phyloP scores from a whole-genome alignment of 2,888 invertebrate species.

The Amaurobius ferox region DNA sequence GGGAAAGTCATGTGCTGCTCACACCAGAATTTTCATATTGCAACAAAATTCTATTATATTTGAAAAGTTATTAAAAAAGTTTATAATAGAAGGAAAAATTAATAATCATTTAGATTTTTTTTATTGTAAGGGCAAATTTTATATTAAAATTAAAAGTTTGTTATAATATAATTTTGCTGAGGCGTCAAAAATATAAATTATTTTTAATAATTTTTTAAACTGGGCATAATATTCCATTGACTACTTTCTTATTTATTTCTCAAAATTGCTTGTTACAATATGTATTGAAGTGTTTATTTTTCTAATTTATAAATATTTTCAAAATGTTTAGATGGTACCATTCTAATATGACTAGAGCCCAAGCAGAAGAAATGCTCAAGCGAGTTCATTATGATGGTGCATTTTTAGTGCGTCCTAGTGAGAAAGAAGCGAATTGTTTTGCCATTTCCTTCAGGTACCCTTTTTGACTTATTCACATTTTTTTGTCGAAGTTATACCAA shows the following conservation, averaged over 20 bases:
- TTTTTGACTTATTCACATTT: background rate
- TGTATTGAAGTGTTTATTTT: background rate
- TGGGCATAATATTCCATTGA: background rate
- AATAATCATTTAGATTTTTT: no score
- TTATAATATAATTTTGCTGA: no score
- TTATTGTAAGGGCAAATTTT: no score
- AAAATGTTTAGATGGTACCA: conserved; percentile 85
- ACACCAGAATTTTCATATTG: no score
- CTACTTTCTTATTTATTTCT: background rate
- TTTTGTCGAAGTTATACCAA: background rate
- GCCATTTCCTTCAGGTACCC: conserved; percentile 89
- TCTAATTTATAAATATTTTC: background rate
- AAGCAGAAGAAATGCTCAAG: conserved; percentile 92
- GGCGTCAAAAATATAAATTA: no score
- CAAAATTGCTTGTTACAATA: no score
- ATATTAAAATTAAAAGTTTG: no score
- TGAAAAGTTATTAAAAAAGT: no score
- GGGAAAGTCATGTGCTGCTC: no score
- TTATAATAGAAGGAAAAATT: no score
- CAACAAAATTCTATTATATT: no score
- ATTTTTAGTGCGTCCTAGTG: conserved; percentile 94
- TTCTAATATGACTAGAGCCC: conserved; percentile 85
- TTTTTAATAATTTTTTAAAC: background rate
- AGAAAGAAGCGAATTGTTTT: conserved; percentile 89
- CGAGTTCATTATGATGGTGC: conserved; percentile 93